Percentiles rank a stretch among this genome's conserved stretches.
Evolutionary conservation across 2,113 vertebrate genomes (phyloP).

Genomic region (Apodemus speciosus): DNA sequence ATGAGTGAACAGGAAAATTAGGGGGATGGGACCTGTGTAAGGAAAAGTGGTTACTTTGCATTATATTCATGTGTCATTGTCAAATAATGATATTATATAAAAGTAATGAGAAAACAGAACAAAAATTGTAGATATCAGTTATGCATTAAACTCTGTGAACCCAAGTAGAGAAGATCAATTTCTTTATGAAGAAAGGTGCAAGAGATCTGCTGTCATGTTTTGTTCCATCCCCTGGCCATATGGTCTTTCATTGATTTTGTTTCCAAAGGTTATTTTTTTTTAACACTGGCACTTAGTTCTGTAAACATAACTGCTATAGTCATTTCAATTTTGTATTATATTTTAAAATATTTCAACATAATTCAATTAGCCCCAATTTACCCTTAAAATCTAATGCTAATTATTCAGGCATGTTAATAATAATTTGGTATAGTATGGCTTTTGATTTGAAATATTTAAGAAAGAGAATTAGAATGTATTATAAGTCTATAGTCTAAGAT

Average conservation of each 20-base stretch:
- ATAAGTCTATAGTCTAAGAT: background rate
- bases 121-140: background rate
- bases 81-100: no score
- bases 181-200: background rate
- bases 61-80: background rate
- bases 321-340: background rate
- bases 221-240: background rate
- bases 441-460: background rate
- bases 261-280: background rate
- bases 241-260: background rate
- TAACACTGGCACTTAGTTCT: background rate
- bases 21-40: background rate
- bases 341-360: background rate
- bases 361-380: background rate
- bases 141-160: background rate
- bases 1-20: background rate
- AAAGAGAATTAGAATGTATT: background rate
- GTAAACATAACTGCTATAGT: background rate
- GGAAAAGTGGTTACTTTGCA: background rate
- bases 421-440: background rate
- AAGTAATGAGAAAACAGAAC: background rate
- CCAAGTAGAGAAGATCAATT: background rate
- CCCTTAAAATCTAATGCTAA: no score
- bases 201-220: background rate
- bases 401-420: no score